phyloP scores from a whole-genome alignment of 2,113 vertebrate genomes.

The Vulpes lagopus region DNA sequence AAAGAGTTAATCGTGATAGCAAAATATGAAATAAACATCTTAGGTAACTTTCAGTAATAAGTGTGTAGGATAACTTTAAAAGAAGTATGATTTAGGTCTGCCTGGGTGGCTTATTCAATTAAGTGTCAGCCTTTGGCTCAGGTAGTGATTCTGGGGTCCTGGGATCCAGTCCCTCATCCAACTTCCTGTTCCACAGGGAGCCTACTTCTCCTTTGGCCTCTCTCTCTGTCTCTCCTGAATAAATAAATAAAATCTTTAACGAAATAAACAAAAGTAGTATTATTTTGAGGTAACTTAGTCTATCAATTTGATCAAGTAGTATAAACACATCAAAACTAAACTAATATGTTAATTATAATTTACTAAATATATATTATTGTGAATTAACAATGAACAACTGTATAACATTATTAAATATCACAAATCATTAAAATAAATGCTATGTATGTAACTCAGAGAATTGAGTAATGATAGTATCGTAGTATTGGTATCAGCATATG shows the following conservation, averaged over 20 bases:
- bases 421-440: constrained; percentile 52
- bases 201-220: no score
- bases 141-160: no score
- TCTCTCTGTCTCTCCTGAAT: no score
- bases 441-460: constrained; percentile 21
- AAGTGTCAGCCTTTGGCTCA: no score
- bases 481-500: constrained; percentile 17
- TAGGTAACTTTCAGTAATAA: constrained; percentile 58
- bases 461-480: background rate
- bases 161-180: no score
- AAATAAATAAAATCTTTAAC: no score
- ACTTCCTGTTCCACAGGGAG: no score
- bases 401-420: constrained; percentile 41
- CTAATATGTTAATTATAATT: constrained; percentile 37
- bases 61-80: constrained; percentile 41
- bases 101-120: no score
- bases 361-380: constrained; percentile 37
- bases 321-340: constrained; percentile 57
- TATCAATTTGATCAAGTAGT: constrained; percentile 19
- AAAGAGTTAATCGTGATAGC: background rate
- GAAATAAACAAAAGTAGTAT: background rate
- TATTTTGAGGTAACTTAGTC: constrained; percentile 6
- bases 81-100: background rate
- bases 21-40: constrained; percentile 51
- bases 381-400: constrained; percentile 48